Evolutionary conservation across 2,888 invertebrate species (phyloP).

Genomic region (Campopleginae sp.): DNA sequence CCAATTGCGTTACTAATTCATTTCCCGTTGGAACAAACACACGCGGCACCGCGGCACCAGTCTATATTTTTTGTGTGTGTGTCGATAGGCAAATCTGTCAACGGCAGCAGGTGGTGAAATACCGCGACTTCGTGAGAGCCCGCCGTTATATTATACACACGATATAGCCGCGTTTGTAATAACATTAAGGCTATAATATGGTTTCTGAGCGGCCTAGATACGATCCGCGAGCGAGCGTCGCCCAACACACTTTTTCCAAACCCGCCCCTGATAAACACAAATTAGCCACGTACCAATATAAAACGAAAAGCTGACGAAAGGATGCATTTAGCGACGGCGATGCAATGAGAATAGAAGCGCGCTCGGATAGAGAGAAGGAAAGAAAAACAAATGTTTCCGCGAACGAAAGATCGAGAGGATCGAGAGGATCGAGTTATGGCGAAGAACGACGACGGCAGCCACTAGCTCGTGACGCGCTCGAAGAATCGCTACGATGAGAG

Average conservation of each 20-base stretch:
- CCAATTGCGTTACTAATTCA: conserved; percentile 46
- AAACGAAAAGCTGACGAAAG: too few relatives aligned
- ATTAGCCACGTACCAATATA: too few relatives aligned
- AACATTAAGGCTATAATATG: conserved; percentile 75
- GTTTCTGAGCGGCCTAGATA: conserved; percentile 78
- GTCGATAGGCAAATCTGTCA: too few relatives aligned
- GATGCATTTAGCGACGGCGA: too few relatives aligned
- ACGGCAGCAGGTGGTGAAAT: conserved; percentile 69
- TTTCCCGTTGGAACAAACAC: too few relatives aligned
- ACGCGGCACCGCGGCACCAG: too few relatives aligned
- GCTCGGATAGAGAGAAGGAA: too few relatives aligned
- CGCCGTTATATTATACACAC: too few relatives aligned
- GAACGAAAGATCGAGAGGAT: conserved; percentile 6
- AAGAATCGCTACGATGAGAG: too few relatives aligned
- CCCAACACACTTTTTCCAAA: conserved; percentile 47
- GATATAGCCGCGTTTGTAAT: conserved; percentile 71
- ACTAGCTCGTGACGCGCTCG: conserved; percentile 32
- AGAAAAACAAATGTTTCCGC: neutral
- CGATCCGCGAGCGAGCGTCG: conserved; percentile 57
- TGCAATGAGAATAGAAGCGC: conserved; percentile 31
- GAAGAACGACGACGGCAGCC: conserved; percentile 54
- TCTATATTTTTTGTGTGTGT: too few relatives aligned
- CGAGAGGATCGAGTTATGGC: conserved; percentile 24
- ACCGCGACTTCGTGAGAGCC: conserved; percentile 66
- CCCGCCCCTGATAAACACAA: conserved; percentile 33